These are phyloP conservation scores for Neoniphon sammara DNA, from an alignment of 2,797 vertebrate species.

Conservation along the genomic window DNA sequence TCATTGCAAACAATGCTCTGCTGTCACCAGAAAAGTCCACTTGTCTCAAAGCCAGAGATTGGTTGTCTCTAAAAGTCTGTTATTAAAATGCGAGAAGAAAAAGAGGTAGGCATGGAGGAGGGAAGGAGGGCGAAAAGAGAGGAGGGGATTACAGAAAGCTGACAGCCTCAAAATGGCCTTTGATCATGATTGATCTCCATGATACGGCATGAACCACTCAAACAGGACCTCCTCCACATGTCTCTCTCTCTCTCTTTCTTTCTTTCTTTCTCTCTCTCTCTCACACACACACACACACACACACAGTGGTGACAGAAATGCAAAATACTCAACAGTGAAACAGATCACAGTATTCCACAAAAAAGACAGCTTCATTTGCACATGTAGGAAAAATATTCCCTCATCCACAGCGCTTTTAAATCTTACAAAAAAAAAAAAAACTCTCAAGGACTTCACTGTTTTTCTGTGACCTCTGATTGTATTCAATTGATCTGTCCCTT, in stretches of 20 bases:
- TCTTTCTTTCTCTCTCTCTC: too few relatives aligned
- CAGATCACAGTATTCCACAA: slow-evolving; percentile 14
- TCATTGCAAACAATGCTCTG: too few relatives aligned
- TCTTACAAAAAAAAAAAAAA: not conserved
- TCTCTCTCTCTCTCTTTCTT: too few relatives aligned
- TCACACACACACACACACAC: slow-evolving; percentile 8
- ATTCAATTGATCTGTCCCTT: slow-evolving; percentile 27
- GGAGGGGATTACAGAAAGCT: slow-evolving; percentile 27
- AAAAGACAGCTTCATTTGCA: not conserved
- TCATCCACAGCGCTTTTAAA: slow-evolving; percentile 1
- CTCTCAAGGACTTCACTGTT: not conserved
- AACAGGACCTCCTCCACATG: not conserved
- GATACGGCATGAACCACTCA: slow-evolving; percentile 6
- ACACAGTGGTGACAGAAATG: slow-evolving; percentile 15
- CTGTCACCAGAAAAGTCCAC: too few relatives aligned
- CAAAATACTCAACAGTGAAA: not conserved
- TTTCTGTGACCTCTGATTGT: slow-evolving; percentile 8
- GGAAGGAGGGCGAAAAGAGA: not conserved
- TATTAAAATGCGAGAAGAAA: too few relatives aligned
- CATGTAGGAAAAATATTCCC: not conserved
- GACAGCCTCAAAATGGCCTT: slow-evolving; percentile 37
- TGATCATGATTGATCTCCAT: slow-evolving; percentile 49
- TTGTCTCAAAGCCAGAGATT: too few relatives aligned
- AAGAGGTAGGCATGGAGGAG: not conserved
- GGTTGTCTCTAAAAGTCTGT: too few relatives aligned